Base-by-base conservation (phyloP, 2,888 invertebrate species). In the Pasiphila rectangulata region DNA sequence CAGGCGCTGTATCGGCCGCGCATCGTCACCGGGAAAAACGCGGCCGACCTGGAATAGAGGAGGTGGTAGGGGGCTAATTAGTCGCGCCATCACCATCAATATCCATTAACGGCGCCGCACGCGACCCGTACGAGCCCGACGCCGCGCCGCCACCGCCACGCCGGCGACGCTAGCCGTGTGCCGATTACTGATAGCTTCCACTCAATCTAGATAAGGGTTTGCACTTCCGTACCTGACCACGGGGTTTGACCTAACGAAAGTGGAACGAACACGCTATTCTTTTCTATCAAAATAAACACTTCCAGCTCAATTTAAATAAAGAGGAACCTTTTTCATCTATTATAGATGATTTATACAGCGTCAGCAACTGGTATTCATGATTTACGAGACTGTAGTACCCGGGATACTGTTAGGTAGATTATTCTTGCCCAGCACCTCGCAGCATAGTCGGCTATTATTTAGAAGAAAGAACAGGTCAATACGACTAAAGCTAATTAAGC, bases 71-170 rank as follows among this genome's bases (percentile, higher is more conserved):
- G 72, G 75, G 77, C 70, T 84, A 87, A 86, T 87, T 87, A 86
- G 85, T 79, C 75, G 78, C 76, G 74, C 75, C 75, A 75, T 75
- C 72, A 78, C 80, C 86, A 86, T 87, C 87, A 84, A 88, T 87
- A 84, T 85, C 85, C 84, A 86, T 87, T 86, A 87, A 72, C 63
- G 85, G 85, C 85, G 84, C 85, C 84, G 71, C 87, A 86, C 87
- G 86, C 87, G 80, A 86, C 77, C 71, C 65, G 64, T 62, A 49
- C 60, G 54, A 61, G 59, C 56, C 56, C 63, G 61, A 61, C 61
- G 56, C 59, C 54, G 57, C 59, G 50, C 46, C 53, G 43, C 64
- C 57, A 62, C 49, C 55, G 48, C 30, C 44, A 6, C 32, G 45
- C 20, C 42, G 43, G 29, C 54, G 45, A 25, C 51, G 50, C 42